Evolutionary conservation across 2,888 invertebrate genomes (phyloP), one percentile per base, ranked within the genome.

Genomic region (Schrankia costaestrigalis): DNA sequence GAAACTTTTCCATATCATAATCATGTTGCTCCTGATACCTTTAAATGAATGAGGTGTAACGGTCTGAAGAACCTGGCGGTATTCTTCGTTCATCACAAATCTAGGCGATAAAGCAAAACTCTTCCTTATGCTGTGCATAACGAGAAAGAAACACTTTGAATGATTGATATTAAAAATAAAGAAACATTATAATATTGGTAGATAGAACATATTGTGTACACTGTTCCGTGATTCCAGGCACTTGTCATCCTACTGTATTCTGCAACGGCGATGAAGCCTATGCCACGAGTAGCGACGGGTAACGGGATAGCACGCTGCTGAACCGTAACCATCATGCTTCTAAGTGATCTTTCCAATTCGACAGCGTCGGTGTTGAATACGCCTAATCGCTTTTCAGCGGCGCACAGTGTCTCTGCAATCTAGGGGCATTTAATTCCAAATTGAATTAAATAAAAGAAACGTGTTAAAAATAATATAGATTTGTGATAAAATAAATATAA

Each of bases 171-270:
- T 19, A 19, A 8, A 19, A 19, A 19, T 8, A 19, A 19, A 8
- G 14, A 14, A 26, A 26, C 26, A 4, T 17, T 5, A 17, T 26
- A 26, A 6, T 26, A 26, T 17, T 26, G 26, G 10, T 26, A 26
- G 3, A 26, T 26, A 2, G 17, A 11, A 7, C 26, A 26, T 1
- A 26, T 26, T 7, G 3, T 17, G 3, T 2, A 1, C 2, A 26
- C 15, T 1, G 10, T 10, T 1, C 5, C 17, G 1, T 10, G 17
- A 9, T 26, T 17, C 26, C 26, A 26, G 1, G 17, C 17, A 5
- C 26, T 26, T 1, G 9, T 17, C 17, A 26, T 2, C 2, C 26
- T 2, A 7, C 26, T 26, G 8, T 17, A 26, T 11, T 26, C 26
- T 7, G 26, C 26, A 6, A 26, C 26, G 2, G 26, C 10, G 1